phyloP scores from a whole-genome alignment of 92 coral and sea anemone species.

The Anthopleura xanthogrammica region DNA sequence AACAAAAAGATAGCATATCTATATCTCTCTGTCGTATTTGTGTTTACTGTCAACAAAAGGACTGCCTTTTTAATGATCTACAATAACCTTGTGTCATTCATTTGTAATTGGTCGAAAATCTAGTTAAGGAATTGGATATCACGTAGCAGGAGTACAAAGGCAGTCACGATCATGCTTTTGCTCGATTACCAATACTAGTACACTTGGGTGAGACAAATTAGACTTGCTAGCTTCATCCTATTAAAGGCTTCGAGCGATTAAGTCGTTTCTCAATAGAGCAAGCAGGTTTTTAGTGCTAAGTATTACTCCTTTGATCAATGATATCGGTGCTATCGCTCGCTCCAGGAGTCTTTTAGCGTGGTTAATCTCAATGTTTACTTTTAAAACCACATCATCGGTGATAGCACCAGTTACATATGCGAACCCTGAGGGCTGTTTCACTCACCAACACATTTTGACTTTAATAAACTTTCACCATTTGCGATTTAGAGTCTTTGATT shows the following conservation, averaged over 20 bases:
- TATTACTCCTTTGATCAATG: neutral
- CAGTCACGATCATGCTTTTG: slow-evolving; percentile 11
- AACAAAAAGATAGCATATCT: neutral
- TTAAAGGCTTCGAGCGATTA: neutral
- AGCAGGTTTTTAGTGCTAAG: neutral
- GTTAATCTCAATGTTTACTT: slow-evolving; percentile 20
- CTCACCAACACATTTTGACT: neutral
- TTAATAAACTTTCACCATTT: neutral
- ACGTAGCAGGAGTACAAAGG: neutral
- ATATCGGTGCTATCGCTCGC: slow-evolving; percentile 24
- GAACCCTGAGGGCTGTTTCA: slow-evolving; percentile 22
- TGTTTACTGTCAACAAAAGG: slow-evolving; percentile 28
- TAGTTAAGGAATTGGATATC: slow-evolving; percentile 8
- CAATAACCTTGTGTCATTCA: slow-evolving; percentile 8
- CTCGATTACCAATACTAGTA: neutral
- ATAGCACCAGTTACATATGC: neutral
- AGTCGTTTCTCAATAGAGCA: neutral
- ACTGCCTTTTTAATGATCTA: slow-evolving; percentile 1
- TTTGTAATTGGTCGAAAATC: slow-evolving; percentile 1
- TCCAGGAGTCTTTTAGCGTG: slow-evolving; percentile 10
- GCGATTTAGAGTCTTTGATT: neutral
- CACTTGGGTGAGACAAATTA: neutral
- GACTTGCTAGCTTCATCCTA: neutral
- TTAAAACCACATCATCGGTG: slow-evolving; percentile 12
- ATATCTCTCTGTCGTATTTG: neutral